Evolutionary conservation across 2,113 vertebrate genomes (phyloP).

Genomic region (Uria lomvia): DNA sequence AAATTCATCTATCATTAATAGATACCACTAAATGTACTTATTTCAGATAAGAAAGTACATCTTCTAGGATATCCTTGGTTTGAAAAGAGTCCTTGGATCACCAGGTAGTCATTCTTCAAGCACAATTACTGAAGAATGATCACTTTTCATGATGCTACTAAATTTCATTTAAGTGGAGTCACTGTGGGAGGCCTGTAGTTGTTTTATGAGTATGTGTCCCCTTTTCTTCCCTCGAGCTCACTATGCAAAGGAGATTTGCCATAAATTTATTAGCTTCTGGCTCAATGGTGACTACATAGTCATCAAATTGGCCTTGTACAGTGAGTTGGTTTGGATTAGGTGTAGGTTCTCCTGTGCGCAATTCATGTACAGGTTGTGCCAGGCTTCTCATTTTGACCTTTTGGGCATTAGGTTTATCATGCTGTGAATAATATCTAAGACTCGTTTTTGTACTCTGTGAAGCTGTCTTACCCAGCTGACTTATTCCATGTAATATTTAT

Average conservation of each 20-base stretch:
- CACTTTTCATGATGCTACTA: neutral
- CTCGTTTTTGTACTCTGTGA: neutral
- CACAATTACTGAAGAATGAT: neutral
- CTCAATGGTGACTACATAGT: neutral
- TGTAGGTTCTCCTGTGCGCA: neutral
- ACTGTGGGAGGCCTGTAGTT: neutral
- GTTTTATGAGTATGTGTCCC: neutral
- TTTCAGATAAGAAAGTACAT: neutral
- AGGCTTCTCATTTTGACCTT: neutral
- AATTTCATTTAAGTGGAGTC: neutral
- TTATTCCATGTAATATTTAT: neutral
- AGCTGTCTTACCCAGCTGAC: neutral
- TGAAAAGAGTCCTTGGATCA: neutral
- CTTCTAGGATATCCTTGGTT: neutral
- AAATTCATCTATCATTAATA: neutral
- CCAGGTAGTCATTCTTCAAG: neutral
- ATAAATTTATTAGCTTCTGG: neutral
- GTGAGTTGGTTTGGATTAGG: neutral
- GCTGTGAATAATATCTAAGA: neutral
- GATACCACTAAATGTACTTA: neutral
- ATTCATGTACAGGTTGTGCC: neutral
- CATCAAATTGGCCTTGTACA: neutral
- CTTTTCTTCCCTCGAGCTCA: neutral
- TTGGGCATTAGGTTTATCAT: neutral
- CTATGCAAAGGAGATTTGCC: neutral